Percentiles rank a stretch among this genome's conserved stretches.
Evolutionary conservation across 2,888 invertebrate genomes (phyloP).

Genomic region (Exocentrus adspersus): DNA sequence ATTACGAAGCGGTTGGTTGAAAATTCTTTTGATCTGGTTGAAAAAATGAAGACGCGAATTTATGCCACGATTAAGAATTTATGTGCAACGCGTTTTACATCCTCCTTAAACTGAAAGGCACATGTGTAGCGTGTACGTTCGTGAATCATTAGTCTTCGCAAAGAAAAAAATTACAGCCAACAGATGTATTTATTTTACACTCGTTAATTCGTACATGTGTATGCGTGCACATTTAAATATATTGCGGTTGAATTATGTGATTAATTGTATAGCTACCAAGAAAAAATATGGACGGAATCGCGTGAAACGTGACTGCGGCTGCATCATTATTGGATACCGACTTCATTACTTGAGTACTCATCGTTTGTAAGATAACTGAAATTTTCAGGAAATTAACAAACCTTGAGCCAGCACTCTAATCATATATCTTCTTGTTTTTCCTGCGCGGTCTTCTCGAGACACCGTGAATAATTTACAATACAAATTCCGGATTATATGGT

Average conservation of each 20-base stretch:
- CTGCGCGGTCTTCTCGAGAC: background rate
- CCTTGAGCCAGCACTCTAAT: too few species aligned
- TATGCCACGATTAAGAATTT: constrained; percentile 7
- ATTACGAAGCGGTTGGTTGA: too few species aligned
- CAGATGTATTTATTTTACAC: constrained; percentile 11
- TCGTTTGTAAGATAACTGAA: too few species aligned
- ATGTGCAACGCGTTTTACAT: background rate
- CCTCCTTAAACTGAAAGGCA: constrained; percentile 5
- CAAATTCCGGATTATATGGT: background rate
- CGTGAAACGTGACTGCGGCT: constrained; percentile 3
- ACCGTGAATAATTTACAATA: background rate
- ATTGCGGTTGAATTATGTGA: constrained; percentile 1
- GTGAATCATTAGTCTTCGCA: constrained; percentile 6
- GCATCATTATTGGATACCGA: too few species aligned
- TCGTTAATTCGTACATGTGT: constrained; percentile 10
- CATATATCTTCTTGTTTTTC: too few species aligned
- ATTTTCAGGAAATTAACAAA: too few species aligned
- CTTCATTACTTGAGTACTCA: too few species aligned
- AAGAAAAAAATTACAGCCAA: background rate
- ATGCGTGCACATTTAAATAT: background rate
- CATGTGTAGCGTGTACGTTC: constrained; percentile 13
- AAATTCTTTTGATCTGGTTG: too few species aligned
- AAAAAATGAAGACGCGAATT: background rate
- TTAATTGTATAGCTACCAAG: background rate
- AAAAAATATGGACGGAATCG: background rate